Evolutionary conservation across 2,797 vertebrate species (phyloP).

Genomic region (Heterohyrax brucei): DNA sequence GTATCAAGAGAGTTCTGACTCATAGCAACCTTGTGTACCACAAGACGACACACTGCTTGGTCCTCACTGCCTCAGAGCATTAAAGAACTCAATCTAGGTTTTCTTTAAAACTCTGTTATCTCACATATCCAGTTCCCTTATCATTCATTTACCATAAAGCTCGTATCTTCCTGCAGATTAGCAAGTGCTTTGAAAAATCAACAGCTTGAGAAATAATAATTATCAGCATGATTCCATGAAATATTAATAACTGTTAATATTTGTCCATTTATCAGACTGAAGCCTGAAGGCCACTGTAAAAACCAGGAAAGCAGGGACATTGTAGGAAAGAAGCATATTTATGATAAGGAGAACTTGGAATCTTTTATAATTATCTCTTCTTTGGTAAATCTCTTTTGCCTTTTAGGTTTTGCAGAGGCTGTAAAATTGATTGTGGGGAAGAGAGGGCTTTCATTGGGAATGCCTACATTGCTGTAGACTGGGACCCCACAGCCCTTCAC

Average conservation of each 20-base stretch:
- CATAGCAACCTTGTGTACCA: no score
- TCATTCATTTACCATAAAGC: constrained; percentile 66
- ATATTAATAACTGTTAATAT: constrained; percentile 56
- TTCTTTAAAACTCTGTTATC: constrained; percentile 17
- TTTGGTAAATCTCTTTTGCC: neutral
- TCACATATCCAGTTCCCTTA: constrained; percentile 39
- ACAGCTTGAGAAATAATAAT: constrained; percentile 62
- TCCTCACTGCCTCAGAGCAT: neutral
- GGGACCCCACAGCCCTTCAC: constrained; percentile 98
- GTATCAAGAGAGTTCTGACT: no score
- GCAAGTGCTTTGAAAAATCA: constrained; percentile 59
- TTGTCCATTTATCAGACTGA: constrained; percentile 45
- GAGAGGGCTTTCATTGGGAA: constrained; percentile 96
- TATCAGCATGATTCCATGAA: constrained; percentile 46
- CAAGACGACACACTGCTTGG: no score
- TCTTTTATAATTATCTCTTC: constrained; percentile 34
- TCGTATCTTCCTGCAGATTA: constrained; percentile 35
- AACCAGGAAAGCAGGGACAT: neutral
- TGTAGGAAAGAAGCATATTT: neutral
- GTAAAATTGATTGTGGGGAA: constrained; percentile 96
- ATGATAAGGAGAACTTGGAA: constrained; percentile 34
- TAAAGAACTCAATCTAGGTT: constrained; percentile 73
- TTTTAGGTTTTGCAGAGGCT: constrained; percentile 97
- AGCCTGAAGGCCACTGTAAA: constrained; percentile 54
- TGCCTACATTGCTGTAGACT: constrained; percentile 98